Evolutionary conservation across 23 tunicate species (phyloP).

Genomic region (Trididemnum clinides): DNA sequence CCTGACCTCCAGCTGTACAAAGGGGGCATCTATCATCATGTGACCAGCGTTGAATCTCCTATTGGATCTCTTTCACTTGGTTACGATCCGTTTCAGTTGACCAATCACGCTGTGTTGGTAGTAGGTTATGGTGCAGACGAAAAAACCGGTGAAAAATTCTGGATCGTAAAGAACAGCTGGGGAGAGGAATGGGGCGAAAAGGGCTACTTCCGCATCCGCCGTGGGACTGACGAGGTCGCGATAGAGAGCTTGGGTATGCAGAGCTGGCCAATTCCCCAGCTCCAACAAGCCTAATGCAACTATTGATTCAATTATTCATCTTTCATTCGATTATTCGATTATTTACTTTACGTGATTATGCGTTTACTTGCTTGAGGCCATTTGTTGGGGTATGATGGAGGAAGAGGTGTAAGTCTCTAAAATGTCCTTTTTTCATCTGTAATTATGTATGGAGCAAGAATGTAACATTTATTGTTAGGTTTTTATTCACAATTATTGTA

Average conservation of each 20-base stretch:
- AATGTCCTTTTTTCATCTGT: too few relatives aligned
- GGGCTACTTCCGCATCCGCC: slow-evolving; percentile 75
- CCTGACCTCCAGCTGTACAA: slow-evolving; percentile 84
- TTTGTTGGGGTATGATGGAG: too few relatives aligned
- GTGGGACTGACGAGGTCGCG: slow-evolving; percentile 91
- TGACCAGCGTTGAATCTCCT: slow-evolving; percentile 28
- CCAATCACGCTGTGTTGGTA: slow-evolving; percentile 93
- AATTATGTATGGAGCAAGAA: too few relatives aligned
- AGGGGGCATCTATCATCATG: slow-evolving; percentile 90
- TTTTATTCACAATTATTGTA: too few relatives aligned
- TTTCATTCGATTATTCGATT: too few relatives aligned
- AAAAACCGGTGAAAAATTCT: slow-evolving; percentile 77
- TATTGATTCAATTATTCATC: too few relatives aligned
- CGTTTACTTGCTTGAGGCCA: too few relatives aligned
- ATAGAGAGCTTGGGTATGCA: slow-evolving; percentile 82
- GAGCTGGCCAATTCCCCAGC: slow-evolving; percentile 75
- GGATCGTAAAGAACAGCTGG: slow-evolving; percentile 98
- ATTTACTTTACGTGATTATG: too few relatives aligned
- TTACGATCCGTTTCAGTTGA: slow-evolving; percentile 89
- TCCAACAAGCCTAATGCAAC: too few relatives aligned
- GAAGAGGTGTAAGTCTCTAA: too few relatives aligned
- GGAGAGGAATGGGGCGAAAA: slow-evolving; percentile 91
- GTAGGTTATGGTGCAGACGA: slow-evolving; percentile 89
- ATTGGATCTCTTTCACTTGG: slow-evolving; percentile 3
- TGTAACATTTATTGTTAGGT: too few relatives aligned